Evolutionary conservation across 2,113 vertebrate genomes (phyloP).

Genomic region (Chaetops frenatus): DNA sequence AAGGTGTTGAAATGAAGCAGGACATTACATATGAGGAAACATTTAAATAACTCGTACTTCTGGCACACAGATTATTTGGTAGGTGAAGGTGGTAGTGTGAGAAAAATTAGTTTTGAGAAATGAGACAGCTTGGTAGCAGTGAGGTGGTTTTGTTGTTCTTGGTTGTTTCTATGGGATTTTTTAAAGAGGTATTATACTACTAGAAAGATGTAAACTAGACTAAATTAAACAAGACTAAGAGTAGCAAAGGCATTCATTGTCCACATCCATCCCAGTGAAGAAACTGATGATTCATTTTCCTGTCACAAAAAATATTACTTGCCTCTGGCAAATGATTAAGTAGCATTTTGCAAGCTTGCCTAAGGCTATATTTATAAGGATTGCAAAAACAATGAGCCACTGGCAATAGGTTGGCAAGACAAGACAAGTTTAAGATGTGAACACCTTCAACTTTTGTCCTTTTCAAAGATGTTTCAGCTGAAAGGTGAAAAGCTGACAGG

Average conservation of each 20-base stretch:
- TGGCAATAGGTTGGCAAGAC: slow-evolving; percentile 15
- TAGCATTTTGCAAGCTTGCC: slow-evolving; percentile 26
- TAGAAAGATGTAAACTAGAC: background rate
- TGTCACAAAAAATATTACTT: slow-evolving; percentile 30
- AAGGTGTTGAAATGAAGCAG: background rate
- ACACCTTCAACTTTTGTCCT: slow-evolving; percentile 10
- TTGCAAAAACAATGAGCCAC: background rate
- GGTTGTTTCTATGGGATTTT: background rate
- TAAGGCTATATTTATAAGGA: background rate
- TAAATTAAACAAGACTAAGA: background rate
- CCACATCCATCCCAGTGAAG: background rate
- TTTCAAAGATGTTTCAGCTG: background rate
- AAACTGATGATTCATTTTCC: slow-evolving; percentile 52
- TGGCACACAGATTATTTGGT: rapidly evolving
- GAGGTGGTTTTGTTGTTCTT: background rate
- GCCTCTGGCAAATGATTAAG: slow-evolving; percentile 50
- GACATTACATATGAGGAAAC: background rate
- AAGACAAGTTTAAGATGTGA: background rate
- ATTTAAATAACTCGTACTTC: background rate
- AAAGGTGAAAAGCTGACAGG: background rate
- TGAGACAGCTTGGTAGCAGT: background rate
- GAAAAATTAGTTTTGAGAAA: background rate
- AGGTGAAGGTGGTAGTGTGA: background rate
- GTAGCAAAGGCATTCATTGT: background rate
- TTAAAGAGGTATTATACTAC: background rate